Percentiles rank a stretch among this genome's conserved stretches.
Evolutionary conservation across 2,888 invertebrate species (phyloP).

Genomic region (Bombylius major): DNA sequence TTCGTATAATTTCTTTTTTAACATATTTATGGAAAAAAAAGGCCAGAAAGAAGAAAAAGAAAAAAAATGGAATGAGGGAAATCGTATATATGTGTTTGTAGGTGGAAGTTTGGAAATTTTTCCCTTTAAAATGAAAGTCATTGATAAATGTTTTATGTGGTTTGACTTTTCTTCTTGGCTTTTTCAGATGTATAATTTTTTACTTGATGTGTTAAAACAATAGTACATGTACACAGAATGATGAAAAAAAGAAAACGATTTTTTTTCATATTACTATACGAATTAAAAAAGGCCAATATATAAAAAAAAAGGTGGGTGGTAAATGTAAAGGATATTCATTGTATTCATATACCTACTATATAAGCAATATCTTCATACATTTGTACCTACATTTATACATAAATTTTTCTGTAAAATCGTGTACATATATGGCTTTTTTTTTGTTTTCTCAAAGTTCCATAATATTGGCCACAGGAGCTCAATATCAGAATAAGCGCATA

Average conservation of each 20-base stretch:
- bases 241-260: background rate
- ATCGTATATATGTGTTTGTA: background rate
- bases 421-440: no score
- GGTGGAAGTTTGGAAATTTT: background rate
- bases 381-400: background rate
- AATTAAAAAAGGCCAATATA: no score
- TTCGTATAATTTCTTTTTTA: background rate
- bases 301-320: no score
- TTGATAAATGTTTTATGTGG: slow-evolving; percentile 10
- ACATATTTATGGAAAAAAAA: no score
- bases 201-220: background rate
- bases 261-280: no score
- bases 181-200: background rate
- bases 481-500: slow-evolving; percentile 9
- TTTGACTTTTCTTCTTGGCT: background rate
- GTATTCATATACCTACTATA: no score
- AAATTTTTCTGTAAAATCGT: background rate
- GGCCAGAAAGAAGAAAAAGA: background rate
- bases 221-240: background rate
- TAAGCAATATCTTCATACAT: no score
- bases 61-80: background rate
- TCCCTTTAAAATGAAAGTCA: slow-evolving; percentile 1
- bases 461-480: background rate
- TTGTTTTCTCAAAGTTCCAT: no score
- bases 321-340: background rate